Conservation (phyloP, 1,140 invertebrate species). For the Adoxophyes honmai region DNA sequence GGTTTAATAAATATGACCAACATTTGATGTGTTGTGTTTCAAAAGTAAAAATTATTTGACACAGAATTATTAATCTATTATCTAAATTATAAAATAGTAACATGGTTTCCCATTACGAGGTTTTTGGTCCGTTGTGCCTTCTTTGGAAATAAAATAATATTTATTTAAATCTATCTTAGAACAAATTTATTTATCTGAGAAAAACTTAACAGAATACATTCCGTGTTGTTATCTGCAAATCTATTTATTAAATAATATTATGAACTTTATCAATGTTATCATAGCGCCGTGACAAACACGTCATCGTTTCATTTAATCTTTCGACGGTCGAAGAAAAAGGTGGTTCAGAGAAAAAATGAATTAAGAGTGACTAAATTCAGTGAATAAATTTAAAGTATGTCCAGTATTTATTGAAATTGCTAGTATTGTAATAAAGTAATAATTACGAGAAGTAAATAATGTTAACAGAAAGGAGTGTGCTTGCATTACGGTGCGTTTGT, state of each 20-base stretch:
- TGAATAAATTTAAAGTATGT: background rate
- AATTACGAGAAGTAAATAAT: slow-evolving; percentile 19
- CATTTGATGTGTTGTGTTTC: background rate
- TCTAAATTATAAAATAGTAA: background rate
- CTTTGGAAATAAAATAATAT: slow-evolving; percentile 28
- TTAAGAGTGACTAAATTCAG: background rate
- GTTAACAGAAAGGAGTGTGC: slow-evolving; percentile 62
- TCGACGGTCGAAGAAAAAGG: background rate
- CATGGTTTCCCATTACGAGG: background rate
- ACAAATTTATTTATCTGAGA: slow-evolving; percentile 2
- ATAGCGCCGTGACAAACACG: background rate
- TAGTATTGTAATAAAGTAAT: slow-evolving; percentile 3
- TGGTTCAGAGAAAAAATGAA: background rate
- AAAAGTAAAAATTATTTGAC: background rate
- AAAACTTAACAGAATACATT: slow-evolving; percentile 28
- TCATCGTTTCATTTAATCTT: slow-evolving; percentile 1
- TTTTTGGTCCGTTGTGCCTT: slow-evolving; percentile 33
- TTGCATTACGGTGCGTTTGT: slow-evolving; percentile 54
- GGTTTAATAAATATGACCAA: background rate
- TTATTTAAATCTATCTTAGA: slow-evolving; percentile 20
- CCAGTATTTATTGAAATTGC: slow-evolving; percentile 8
- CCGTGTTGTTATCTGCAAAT: slow-evolving; percentile 34
- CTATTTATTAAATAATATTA: slow-evolving; percentile 27
- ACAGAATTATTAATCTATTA: background rate
- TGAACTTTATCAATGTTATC: slow-evolving; percentile 32